Base-by-base conservation (phyloP, 2,113 vertebrate species). In the Antechinus flavipes region DNA sequence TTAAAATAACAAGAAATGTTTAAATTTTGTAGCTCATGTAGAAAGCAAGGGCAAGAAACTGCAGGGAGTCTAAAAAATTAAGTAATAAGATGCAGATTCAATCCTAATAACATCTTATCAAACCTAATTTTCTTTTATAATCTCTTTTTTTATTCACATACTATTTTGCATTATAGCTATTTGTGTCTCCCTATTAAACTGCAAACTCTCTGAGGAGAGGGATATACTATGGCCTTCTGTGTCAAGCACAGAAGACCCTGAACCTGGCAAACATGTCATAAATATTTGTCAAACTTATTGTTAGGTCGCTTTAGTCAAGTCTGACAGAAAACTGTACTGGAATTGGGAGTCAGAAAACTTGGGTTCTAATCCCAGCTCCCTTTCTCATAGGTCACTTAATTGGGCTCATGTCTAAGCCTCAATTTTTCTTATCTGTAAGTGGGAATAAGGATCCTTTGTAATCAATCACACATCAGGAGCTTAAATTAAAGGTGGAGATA, bases 1-100 rank as follows among this genome's bases (percentile, higher is more conserved):
- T 93, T 61, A 24, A 54, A 93, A 92, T n/a, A 47, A 52, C 47
- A 76, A 91, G 90, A 61, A 94, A 94, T 61, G 55, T 55, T 61
- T 58, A 58, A 54, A 35, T 55, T 94, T 52, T 52, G 26, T 27
- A 52, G 90, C 25, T 42, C 93, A 24, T 54, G 52, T 3, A n/a
- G 26, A 84, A 52, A 22, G 56, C 47, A 0, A 56, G 54, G 61
- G 8, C 76, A 47, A 91, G 26, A 53, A 23, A 90, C 90, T 61
- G 58, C 94, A 26, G 25, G 30, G 25, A 50, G 50, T 89, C 89
- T 30, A 35, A 10, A n/a, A 46, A 91, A 91, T n/a, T 90, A 2
- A 68, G 6, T 2, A 19, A 46, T 3, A 90, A 94, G 92, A 14
- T 49, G 49, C 46, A 90, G 89, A 50, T 90, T 26, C 47, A 90